Percentiles rank a stretch among this genome's conserved stretches.
phyloP scores from a whole-genome alignment of 2,797 vertebrate genomes.

The Myiotriccus ornatus region DNA sequence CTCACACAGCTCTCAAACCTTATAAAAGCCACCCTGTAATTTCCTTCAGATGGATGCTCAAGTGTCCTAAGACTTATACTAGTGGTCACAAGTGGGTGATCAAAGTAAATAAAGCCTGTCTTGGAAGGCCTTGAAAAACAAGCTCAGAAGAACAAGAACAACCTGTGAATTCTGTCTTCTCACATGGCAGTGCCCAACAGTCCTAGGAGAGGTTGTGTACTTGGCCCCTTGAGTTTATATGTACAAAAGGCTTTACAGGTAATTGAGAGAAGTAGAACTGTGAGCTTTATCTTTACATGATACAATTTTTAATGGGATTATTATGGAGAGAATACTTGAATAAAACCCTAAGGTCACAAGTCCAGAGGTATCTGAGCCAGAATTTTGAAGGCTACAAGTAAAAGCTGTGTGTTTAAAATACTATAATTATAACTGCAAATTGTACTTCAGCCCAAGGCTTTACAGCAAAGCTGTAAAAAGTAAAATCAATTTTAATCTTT shows the following conservation, averaged over 20 bases:
- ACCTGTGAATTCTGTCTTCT: not conserved
- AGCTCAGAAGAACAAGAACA: not conserved
- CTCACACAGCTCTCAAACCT: not conserved
- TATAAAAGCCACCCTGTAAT: not conserved
- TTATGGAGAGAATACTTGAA: constrained; percentile 24
- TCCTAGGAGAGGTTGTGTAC: not conserved
- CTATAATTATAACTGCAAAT: constrained; percentile 44
- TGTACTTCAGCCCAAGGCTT: constrained; percentile 36
- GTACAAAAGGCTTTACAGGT: not conserved
- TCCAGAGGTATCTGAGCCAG: not conserved
- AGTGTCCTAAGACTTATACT: not conserved
- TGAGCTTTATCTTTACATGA: not conserved
- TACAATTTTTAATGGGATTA: constrained; percentile 22
- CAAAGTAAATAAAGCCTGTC: not conserved
- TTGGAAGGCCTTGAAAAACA: not conserved
- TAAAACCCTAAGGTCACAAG: not conserved
- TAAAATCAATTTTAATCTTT: constrained; percentile 60
- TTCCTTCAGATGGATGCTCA: not conserved
- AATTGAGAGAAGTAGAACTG: not conserved
- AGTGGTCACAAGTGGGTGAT: not conserved
- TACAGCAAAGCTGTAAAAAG: constrained; percentile 45
- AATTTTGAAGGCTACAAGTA: not conserved
- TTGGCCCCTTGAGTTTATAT: not conserved
- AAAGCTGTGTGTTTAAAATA: constrained; percentile 46
- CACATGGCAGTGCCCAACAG: not conserved